phyloP scores from a whole-genome alignment of 2,113 vertebrate genomes.

The Ptilorrhoa leucosticta region DNA sequence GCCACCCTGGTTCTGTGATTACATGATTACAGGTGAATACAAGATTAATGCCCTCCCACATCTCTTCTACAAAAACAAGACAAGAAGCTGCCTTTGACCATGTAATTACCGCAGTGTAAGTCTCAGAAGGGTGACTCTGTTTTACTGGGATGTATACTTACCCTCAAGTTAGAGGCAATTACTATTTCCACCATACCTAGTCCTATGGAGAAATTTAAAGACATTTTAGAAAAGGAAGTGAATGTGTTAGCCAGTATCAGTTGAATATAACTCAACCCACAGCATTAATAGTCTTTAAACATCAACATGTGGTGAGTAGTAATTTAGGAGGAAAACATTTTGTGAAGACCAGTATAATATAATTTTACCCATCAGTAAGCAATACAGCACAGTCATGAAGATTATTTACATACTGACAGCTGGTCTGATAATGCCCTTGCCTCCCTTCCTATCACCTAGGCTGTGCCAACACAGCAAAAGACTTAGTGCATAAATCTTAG shows the following conservation, averaged over 20 bases:
- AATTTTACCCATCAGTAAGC: constrained; percentile 5
- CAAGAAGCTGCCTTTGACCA: not conserved
- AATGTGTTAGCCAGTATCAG: not conserved
- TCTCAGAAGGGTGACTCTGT: not conserved
- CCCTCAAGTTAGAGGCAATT: not conserved
- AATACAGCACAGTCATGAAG: not conserved
- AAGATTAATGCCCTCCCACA: not conserved
- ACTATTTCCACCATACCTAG: not conserved
- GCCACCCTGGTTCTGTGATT: not conserved
- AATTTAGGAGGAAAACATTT: not conserved
- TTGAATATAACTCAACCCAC: not conserved
- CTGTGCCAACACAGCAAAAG: not conserved
- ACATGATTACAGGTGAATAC: not conserved
- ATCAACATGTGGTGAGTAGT: not conserved
- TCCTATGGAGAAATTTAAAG: not conserved
- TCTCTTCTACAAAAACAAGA: not conserved
- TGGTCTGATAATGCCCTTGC: not conserved
- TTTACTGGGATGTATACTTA: not conserved
- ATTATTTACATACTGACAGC: not conserved
- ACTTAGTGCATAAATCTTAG: not conserved
- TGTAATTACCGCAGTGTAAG: not conserved
- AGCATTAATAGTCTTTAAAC: not conserved
- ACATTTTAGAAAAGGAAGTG: not conserved
- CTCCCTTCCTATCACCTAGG: not conserved
- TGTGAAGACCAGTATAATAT: not conserved